phyloP scores from a whole-genome alignment of 1,140 invertebrate species.

The Pissodes strobi region DNA sequence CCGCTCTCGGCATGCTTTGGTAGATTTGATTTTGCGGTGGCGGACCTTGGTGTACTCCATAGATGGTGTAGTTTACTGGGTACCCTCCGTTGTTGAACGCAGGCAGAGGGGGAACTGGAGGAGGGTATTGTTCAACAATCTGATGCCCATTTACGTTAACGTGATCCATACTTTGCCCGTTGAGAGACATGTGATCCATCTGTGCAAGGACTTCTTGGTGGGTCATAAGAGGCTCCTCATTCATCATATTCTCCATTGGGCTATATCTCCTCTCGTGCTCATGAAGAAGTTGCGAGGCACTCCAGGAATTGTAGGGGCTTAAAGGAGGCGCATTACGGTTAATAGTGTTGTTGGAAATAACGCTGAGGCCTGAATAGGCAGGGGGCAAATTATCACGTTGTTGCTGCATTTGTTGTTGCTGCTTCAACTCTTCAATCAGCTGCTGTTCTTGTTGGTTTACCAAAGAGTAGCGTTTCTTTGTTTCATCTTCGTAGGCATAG shows the following conservation, averaged over 20 bases:
- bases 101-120: conserved; percentile 55
- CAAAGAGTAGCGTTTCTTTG: conserved; percentile 59
- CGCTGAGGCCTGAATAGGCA: conserved; percentile 51
- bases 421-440: conserved; percentile 55
- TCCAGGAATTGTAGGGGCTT: conserved; percentile 63
- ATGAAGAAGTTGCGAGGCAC: conserved; percentile 63
- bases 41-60: conserved; percentile 53
- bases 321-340: conserved; percentile 56
- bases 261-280: conserved; percentile 64
- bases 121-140: conserved; percentile 51
- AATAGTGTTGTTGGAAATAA: conserved; percentile 55
- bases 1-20: conserved; percentile 55
- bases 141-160: conserved; percentile 45
- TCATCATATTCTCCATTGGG: conserved; percentile 54
- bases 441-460: conserved; percentile 57
- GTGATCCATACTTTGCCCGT: conserved; percentile 48
- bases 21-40: conserved; percentile 49
- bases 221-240: conserved; percentile 42
- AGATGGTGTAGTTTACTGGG: conserved; percentile 54
- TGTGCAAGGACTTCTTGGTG: conserved; percentile 48
- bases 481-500: conserved; percentile 55
- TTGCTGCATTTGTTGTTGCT: conserved; percentile 48
- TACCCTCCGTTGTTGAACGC: conserved; percentile 49
- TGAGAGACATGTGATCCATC: conserved; percentile 52
- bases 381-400: conserved; percentile 43